These are phyloP conservation scores for Todiramphus chloris DNA, from an alignment of 2,113 vertebrate genomes.

Conservation along the genomic window DNA sequence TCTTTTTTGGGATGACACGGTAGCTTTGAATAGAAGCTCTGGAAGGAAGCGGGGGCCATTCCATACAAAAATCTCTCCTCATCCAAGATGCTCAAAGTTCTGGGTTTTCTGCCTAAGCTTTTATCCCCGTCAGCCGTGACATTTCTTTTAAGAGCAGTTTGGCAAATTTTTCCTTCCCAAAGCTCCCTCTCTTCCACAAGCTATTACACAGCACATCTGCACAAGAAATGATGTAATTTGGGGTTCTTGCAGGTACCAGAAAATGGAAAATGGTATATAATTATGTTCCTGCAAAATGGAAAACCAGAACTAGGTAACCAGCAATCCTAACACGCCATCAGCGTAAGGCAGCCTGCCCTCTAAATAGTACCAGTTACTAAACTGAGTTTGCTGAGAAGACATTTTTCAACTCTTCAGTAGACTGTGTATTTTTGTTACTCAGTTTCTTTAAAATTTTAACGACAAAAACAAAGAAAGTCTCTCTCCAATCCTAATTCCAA, in stretches of 20 bases:
- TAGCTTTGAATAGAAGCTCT: background rate
- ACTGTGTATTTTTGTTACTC: background rate
- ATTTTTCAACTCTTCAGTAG: background rate
- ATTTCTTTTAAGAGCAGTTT: background rate
- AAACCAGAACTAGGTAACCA: background rate
- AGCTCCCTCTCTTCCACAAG: background rate
- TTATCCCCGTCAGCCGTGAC: background rate
- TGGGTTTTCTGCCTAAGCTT: background rate
- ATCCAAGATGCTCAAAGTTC: background rate
- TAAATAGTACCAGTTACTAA: background rate
- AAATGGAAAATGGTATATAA: background rate
- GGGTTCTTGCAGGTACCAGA: background rate
- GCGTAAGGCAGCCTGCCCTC: background rate
- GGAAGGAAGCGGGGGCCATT: background rate
- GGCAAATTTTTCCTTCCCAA: background rate
- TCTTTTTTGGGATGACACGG: background rate
- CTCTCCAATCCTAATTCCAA: background rate
- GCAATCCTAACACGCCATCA: background rate
- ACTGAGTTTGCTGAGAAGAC: background rate
- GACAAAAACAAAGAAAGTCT: background rate
- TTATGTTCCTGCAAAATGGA: background rate
- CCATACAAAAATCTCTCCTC: background rate
- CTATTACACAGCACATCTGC: background rate
- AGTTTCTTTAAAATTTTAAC: background rate
- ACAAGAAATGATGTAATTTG: background rate